A percentile compares a stretch with the other conserved stretches of the same genome.
Evolutionary conservation across 2,888 invertebrate species (phyloP).

Genomic region (Hyppa rectilinea): DNA sequence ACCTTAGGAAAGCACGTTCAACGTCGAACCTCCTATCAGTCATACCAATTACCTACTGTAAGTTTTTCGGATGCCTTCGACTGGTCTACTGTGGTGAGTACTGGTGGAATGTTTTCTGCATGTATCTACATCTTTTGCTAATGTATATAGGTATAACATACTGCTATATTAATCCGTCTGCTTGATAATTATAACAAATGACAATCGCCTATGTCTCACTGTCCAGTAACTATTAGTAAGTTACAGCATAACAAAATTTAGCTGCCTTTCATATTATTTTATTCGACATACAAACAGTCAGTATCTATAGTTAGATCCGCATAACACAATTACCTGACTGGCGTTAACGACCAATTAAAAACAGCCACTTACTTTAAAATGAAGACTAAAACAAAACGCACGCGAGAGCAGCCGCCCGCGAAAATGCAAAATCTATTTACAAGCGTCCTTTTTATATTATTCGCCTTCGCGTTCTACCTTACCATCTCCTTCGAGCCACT

Average conservation of each 20-base stretch:
- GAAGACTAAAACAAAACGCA: slow-evolving; percentile 70
- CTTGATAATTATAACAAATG: neutral
- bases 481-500: slow-evolving; percentile 79
- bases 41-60: neutral
- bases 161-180: neutral
- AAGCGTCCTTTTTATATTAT: slow-evolving; percentile 69
- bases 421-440: slow-evolving; percentile 71
- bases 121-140: neutral
- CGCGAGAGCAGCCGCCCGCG: slow-evolving; percentile 55
- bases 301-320: neutral
- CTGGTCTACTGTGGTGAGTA: no score
- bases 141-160: neutral
- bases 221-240: neutral
- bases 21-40: neutral
- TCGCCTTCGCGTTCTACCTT: slow-evolving; percentile 71
- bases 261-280: neutral
- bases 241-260: neutral
- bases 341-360: slow-evolving; percentile 78
- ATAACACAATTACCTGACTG: slow-evolving; percentile 30
- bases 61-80: neutral
- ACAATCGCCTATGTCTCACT: neutral
- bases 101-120: no score
- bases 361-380: slow-evolving; percentile 63
- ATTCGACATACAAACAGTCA: slow-evolving; percentile 32
- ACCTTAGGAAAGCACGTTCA: neutral